Base-by-base conservation (phyloP, 2,797 vertebrate species). In the Hoplostethus mediterraneus region DNA sequence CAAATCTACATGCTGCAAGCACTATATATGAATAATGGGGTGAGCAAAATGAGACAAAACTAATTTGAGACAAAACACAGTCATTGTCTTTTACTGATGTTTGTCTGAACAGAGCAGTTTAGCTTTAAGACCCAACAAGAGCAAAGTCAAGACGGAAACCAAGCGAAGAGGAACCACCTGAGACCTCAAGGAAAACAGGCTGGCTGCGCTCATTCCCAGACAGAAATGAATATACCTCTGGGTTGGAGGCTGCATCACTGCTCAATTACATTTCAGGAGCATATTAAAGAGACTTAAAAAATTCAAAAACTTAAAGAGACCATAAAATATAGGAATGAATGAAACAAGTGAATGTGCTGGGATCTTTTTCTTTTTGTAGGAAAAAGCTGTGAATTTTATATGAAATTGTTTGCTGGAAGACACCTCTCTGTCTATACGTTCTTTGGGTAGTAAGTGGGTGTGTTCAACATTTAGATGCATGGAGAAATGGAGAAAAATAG, bases 221-320 rank as follows among this genome's bases (percentile, higher is more conserved):
- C 36, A 64, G 33, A 64, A 73, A 49, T 53, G 30, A 53, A 28
- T 40, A 44, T 42, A 60, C 60, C 61, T 60, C 48, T 36, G 47
- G 62, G 67, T 63, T 5, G 6, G 49, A 58, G 31, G 38, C 58
- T 28, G 25, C 44, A 63, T 55, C 49, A 21, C 62, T 42, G 21
- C 42, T 55, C 56, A 51, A 66, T 79, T 70, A 61, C 56, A 54
- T 79, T 74, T 70, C 30, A 63, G 49, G 36, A 63, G 40, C 54
- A 63, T 31, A 58, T 36, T 62, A 51, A 52, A n/a, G n/a, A n/a
- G n/a, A n/a, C n/a, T n/a, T n/a, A n/a, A n/a, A n/a, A n/a, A n/a
- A n/a, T n/a, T n/a, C n/a, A n/a, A n/a, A n/a, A n/a, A n/a, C n/a
- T n/a, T n/a, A n/a, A 72, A 63, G 63, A 42, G 49, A 73, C 54